Evolutionary conservation across 2,797 vertebrate genomes (phyloP).

Genomic region (Bryconaethiops microstoma): DNA sequence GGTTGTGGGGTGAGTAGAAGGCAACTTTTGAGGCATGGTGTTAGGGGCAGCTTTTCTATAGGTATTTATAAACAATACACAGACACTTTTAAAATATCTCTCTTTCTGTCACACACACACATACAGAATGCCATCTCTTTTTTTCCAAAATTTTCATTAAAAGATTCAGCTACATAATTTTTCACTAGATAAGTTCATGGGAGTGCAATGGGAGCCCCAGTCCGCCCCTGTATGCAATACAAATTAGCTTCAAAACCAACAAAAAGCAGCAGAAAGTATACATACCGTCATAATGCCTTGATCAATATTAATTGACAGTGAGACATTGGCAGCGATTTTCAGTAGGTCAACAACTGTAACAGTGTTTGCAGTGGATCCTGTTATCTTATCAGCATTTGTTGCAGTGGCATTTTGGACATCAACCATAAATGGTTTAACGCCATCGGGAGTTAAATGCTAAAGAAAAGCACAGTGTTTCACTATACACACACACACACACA

Average conservation of each 20-base stretch:
- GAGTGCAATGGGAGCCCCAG: no score
- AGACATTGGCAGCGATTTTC: slow-evolving; percentile 64
- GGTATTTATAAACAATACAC: no score
- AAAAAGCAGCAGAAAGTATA: not conserved
- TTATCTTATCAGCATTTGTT: slow-evolving; percentile 33
- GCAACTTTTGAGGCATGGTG: no score
- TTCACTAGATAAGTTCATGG: no score
- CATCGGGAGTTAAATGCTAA: slow-evolving; percentile 45
- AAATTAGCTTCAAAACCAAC: not conserved
- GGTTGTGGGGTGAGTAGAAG: no score
- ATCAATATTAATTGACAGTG: not conserved
- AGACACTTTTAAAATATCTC: no score
- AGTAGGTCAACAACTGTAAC: slow-evolving; percentile 76
- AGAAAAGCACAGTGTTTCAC: not conserved
- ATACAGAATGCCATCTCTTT: no score
- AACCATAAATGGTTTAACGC: slow-evolving; percentile 60
- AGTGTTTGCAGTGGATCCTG: slow-evolving; percentile 69
- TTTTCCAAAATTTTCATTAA: no score
- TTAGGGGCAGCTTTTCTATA: no score
- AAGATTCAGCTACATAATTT: no score
- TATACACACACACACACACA: not conserved
- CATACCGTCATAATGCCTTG: slow-evolving; percentile 61
- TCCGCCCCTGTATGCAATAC: not conserved
- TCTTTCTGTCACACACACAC: no score
- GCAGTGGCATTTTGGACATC: slow-evolving; percentile 43